Evolutionary conservation across 2,888 invertebrate genomes (phyloP), one percentile per base, ranked within the genome.

Genomic region (Parelbella ahira): DNA sequence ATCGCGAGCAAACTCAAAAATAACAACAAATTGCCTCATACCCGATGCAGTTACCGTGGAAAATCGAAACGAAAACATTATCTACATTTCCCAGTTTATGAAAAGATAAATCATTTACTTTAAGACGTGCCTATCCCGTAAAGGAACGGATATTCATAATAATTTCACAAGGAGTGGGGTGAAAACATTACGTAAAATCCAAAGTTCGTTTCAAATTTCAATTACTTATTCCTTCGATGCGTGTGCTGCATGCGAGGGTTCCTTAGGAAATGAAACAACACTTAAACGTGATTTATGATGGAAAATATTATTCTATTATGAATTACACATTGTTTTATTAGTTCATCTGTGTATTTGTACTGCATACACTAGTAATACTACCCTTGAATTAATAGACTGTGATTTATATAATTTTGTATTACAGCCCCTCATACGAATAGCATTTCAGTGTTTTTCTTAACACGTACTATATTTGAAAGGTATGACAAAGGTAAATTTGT

Each of bases 141-240:
- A 62, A 70, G 63, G 58, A 68, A 63, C 70, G 75, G 77, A 77
- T 80, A 80, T 78, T 79, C 79, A 80, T 83, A 83, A 83, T 80
- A 78, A 84, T 83, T 82, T 79, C 76, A 71, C 63, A 60, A 72
- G 63, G 62, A 69, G 56, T 58, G 58, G 77, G 80, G 76, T 67
- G 77, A 69, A 76, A 71, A 72, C 69, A 75, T 80, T 76, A 63
- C 66, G 68, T 73, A 74, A 83, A 87, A 86, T 84, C 82, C 78
- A 82, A 86, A 87, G 82, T 86, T 84, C 74, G 71, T 80, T 82
- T 79, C 74, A 74, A 76, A 83, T 83, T 86, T 86, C 86, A 87
- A 87, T 87, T 87, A 86, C 79, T 83, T 81, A 79, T 78, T 83
- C 81, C 81, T 74, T 69, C 77, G 75, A 83, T 76, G 83, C 83